A percentile compares a stretch with the other conserved stretches of the same genome.
Evolutionary conservation across 2,888 invertebrate genomes (phyloP).

Genomic region (Calephelis perditalis): DNA sequence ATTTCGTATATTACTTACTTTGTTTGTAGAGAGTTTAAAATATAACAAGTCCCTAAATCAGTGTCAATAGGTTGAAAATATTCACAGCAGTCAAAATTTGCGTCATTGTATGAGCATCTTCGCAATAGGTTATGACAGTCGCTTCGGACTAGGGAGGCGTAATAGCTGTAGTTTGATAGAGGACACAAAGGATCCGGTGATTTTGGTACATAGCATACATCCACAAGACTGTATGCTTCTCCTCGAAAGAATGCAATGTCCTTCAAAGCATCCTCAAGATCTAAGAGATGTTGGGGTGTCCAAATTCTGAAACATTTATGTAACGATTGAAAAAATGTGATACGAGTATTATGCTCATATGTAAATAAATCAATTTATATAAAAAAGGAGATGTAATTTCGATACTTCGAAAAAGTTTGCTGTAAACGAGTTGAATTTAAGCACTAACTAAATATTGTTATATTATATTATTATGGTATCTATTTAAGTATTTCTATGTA

Average conservation of each 20-base stretch:
- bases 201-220: constrained; percentile 73
- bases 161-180: constrained; percentile 77
- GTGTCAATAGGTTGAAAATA: constrained; percentile 79
- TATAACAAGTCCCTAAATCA: constrained; percentile 79
- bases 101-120: constrained; percentile 73
- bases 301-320: constrained; percentile 71
- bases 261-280: constrained; percentile 83
- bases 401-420: too few relatives aligned
- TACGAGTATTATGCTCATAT: too few relatives aligned
- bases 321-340: too few relatives aligned
- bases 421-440: too few relatives aligned
- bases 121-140: constrained; percentile 68
- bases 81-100: constrained; percentile 78
- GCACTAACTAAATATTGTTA: too few relatives aligned
- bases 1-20: constrained; percentile 41
- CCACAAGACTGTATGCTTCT: constrained; percentile 80
- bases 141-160: constrained; percentile 74
- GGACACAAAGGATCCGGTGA: constrained; percentile 76
- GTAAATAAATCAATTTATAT: too few relatives aligned
- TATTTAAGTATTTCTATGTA: too few relatives aligned
- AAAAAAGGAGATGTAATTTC: too few relatives aligned
- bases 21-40: constrained; percentile 80
- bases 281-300: constrained; percentile 81
- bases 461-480: too few relatives aligned
- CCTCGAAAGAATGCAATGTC: constrained; percentile 85